Conservation (phyloP, 2,113 vertebrate genomes). For the Anser brachyrhynchus region DNA sequence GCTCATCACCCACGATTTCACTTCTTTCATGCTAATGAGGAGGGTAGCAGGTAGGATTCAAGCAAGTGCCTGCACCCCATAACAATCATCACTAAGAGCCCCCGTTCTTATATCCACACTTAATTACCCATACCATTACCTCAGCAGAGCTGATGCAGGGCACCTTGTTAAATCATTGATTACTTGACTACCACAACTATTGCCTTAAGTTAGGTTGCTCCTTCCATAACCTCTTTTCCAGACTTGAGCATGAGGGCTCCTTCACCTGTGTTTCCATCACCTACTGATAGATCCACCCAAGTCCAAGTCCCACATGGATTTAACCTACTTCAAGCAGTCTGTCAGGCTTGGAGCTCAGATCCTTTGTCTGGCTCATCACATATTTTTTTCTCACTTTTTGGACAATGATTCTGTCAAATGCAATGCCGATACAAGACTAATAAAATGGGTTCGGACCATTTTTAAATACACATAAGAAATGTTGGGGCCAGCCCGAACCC, state of each 20-base stretch:
- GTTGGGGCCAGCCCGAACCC: background rate
- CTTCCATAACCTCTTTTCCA: background rate
- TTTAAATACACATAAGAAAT: background rate
- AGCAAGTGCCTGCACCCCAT: background rate
- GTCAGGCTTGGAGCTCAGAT: background rate
- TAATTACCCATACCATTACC: background rate
- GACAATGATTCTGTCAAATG: background rate
- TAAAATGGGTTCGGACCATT: background rate
- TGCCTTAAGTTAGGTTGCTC: background rate
- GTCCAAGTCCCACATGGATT: background rate
- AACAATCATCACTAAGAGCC: background rate
- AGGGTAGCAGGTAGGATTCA: background rate
- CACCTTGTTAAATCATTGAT: background rate
- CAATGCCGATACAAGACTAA: background rate
- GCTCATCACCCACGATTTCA: background rate
- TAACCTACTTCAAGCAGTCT: background rate
- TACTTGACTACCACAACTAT: background rate
- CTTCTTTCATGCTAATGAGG: background rate
- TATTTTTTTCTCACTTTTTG: background rate
- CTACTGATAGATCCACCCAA: background rate
- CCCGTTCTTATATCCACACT: background rate
- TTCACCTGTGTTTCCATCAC: background rate
- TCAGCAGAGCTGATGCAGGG: background rate
- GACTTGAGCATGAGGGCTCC: background rate
- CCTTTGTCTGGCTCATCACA: background rate